Conservation (phyloP, 2,888 invertebrate species). For the Latheticus oryzae region DNA sequence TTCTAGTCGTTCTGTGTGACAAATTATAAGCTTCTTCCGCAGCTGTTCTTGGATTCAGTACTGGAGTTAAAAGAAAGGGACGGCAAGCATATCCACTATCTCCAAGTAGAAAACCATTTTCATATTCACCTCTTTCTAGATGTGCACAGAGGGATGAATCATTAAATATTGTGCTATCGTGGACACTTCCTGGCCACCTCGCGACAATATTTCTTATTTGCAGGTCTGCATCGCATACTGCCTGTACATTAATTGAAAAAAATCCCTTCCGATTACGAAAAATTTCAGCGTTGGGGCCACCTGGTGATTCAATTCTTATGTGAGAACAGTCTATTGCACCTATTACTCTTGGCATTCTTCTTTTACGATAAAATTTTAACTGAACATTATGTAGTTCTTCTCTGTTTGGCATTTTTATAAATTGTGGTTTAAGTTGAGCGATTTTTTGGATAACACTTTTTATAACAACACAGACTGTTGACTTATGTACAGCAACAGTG, state of each 20-base stretch:
- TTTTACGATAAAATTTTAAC: too few relatives aligned
- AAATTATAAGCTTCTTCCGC: conserved; percentile 35
- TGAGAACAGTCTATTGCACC: conserved; percentile 51
- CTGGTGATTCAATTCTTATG: conserved; percentile 50
- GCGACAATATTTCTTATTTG: conserved; percentile 36
- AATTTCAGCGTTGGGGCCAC: conserved; percentile 49
- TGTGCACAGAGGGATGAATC: conserved; percentile 47
- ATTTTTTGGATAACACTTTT: too few relatives aligned
- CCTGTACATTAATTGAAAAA: conserved; percentile 56
- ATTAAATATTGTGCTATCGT: conserved; percentile 55
- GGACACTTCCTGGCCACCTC: conserved; percentile 53
- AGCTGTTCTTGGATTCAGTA: conserved; percentile 30
- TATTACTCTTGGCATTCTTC: conserved; percentile 40
- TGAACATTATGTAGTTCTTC: too few relatives aligned
- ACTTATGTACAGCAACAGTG: too few relatives aligned
- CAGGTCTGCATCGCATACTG: conserved; percentile 44
- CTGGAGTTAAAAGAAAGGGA: too few relatives aligned
- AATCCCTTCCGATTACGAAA: conserved; percentile 49
- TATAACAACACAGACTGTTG: too few relatives aligned
- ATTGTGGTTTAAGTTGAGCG: too few relatives aligned
- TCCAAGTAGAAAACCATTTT: conserved; percentile 43
- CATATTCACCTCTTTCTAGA: conserved; percentile 43
- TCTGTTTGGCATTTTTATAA: too few relatives aligned
- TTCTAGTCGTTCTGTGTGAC: conserved; percentile 47
- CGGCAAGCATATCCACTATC: conserved; percentile 51